Evolutionary conservation across 1,140 invertebrate genomes (phyloP).

Genomic region (Drosophila kurseongensis): DNA sequence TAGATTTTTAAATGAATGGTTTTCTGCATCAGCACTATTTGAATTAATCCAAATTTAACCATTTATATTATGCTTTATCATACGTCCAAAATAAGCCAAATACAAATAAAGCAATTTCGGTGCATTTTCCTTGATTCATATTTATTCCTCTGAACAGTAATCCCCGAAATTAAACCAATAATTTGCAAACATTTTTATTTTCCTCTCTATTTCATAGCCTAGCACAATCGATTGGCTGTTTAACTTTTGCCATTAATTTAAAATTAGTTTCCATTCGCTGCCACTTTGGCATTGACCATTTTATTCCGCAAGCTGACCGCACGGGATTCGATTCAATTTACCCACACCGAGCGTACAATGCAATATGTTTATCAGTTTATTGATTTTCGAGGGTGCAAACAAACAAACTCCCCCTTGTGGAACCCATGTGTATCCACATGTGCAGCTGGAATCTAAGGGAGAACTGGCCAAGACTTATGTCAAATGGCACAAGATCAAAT

Average conservation of each 20-base stretch:
- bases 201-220: background rate
- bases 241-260: constrained; percentile 48
- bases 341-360: constrained; percentile 46
- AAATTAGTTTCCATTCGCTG: constrained; percentile 40
- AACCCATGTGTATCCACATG: constrained; percentile 58
- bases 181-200: constrained; percentile 8
- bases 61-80: background rate
- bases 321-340: constrained; percentile 53
- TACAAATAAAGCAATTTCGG: background rate
- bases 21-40: background rate
- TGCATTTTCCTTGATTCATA: background rate
- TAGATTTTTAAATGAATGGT: background rate
- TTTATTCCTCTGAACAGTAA: constrained; percentile 1
- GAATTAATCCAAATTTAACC: background rate
- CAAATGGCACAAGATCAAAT: constrained; percentile 82
- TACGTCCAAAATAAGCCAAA: background rate
- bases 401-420: constrained; percentile 2
- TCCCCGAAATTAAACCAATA: constrained; percentile 17
- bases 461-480: constrained; percentile 64
- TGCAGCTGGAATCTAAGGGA: constrained; percentile 1
- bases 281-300: constrained; percentile 4
- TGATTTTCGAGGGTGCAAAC: constrained; percentile 58
- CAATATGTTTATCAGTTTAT: constrained; percentile 80
- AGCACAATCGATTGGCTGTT: constrained; percentile 6
- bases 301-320: constrained; percentile 22